Evolutionary conservation across 2,888 invertebrate species (phyloP).

Genomic region (Lepeophtheirus nordmannii): DNA sequence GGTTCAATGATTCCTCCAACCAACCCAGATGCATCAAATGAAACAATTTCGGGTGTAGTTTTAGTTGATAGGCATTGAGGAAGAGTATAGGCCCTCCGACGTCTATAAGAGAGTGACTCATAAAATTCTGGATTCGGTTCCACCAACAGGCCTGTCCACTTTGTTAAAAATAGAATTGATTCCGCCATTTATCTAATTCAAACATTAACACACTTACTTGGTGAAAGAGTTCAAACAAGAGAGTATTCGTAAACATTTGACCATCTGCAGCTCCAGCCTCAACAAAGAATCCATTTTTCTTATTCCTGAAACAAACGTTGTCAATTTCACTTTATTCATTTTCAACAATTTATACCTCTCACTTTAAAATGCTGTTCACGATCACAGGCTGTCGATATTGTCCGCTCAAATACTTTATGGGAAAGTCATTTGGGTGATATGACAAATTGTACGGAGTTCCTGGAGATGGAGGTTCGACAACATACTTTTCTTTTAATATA

Average conservation of each 20-base stretch:
- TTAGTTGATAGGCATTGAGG: conserved; percentile 13
- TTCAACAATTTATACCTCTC: not conserved
- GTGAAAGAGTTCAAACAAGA: conserved; percentile 5
- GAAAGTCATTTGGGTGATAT: not conserved
- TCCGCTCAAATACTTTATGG: not conserved
- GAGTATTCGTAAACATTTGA: not conserved
- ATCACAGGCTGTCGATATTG: conserved; percentile 5
- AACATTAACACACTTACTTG: not conserved
- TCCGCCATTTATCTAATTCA: not conserved
- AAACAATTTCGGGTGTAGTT: conserved; percentile 11
- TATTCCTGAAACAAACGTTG: not conserved
- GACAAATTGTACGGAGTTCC: not conserved
- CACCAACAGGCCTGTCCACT: conserved; percentile 17
- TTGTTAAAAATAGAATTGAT: not conserved
- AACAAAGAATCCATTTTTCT: conserved; percentile 9
- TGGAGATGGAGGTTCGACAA: not conserved
- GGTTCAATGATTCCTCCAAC: conserved; percentile 5
- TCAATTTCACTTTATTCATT: not conserved
- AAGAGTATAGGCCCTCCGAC: not conserved
- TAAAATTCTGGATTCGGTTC: conserved; percentile 14
- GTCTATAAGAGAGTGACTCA: not conserved
- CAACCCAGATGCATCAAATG: conserved; percentile 15
- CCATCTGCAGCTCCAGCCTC: conserved; percentile 12
- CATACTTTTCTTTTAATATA: not conserved
- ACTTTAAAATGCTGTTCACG: conserved; percentile 10